These are phyloP conservation scores for Cephalotes varians DNA, from an alignment of 2,888 invertebrate genomes.

Conservation along the genomic window DNA sequence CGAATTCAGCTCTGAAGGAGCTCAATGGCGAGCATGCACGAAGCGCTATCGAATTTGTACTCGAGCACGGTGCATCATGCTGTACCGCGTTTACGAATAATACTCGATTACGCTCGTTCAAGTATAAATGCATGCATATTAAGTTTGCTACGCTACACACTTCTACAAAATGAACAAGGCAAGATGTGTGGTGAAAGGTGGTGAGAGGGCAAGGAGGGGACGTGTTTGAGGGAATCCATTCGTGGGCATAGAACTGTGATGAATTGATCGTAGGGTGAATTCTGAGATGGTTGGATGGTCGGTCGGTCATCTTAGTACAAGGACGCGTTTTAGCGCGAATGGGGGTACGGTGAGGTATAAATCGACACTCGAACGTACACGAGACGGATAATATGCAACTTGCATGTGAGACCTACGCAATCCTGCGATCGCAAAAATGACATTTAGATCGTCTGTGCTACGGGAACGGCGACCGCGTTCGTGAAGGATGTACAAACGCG, in stretches of 20 bases:
- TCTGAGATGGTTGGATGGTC: slow-evolving; percentile 71
- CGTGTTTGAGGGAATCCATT: slow-evolving; percentile 27
- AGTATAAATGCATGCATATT: slow-evolving; percentile 65
- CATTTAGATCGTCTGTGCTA: slow-evolving; percentile 41
- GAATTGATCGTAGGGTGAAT: slow-evolving; percentile 39
- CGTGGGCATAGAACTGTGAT: slow-evolving; percentile 7
- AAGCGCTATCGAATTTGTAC: slow-evolving; percentile 57
- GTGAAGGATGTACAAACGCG: slow-evolving; percentile 40
- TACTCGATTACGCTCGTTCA: slow-evolving; percentile 54
- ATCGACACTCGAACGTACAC: slow-evolving; percentile 72
- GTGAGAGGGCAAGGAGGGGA: slow-evolving; percentile 16
- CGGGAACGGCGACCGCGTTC: slow-evolving; percentile 28
- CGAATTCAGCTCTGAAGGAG: slow-evolving; percentile 65
- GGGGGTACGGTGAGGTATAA: slow-evolving; percentile 69
- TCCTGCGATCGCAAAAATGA: slow-evolving; percentile 56
- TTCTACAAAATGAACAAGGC: slow-evolving; percentile 75
- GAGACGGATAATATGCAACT: slow-evolving; percentile 72
- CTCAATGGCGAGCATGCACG: slow-evolving; percentile 60
- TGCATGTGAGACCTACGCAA: slow-evolving; percentile 60
- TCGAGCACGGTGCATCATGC: slow-evolving; percentile 72
- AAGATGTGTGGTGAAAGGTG: slow-evolving; percentile 74
- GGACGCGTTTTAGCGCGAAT: slow-evolving; percentile 72
- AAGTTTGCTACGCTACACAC: slow-evolving; percentile 66
- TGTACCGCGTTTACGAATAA: slow-evolving; percentile 64
- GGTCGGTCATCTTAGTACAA: slow-evolving; percentile 75